A percentile compares a stretch with the other conserved stretches of the same genome.
phyloP scores from a whole-genome alignment of 2,797 vertebrate species.

The Notoglanidium macrostoma region DNA sequence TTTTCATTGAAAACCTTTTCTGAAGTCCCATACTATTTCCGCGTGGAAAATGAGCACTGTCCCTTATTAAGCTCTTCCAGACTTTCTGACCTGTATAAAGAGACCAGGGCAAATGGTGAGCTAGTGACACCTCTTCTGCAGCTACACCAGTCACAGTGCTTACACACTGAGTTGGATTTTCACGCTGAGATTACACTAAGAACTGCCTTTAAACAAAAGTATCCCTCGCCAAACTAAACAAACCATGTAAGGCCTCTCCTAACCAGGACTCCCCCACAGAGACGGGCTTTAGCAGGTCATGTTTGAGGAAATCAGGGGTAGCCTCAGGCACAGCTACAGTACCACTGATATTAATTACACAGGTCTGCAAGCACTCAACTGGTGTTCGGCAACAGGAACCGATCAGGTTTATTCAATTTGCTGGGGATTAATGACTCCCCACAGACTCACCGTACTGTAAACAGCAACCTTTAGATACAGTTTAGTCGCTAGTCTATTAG shows the following conservation, averaged over 20 bases:
- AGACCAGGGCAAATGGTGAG: neutral
- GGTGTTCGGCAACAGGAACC: neutral
- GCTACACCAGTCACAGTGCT: neutral
- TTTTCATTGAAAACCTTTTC: neutral
- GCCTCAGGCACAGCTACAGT: constrained; percentile 63
- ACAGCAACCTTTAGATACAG: neutral
- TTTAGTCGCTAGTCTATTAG: neutral
- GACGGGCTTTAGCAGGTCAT: constrained; percentile 23
- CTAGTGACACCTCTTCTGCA: neutral
- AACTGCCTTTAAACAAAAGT: constrained; percentile 64
- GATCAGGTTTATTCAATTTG: neutral
- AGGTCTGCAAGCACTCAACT: neutral
- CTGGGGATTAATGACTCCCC: neutral
- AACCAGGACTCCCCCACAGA: constrained; percentile 45
- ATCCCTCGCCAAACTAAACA: constrained; percentile 65
- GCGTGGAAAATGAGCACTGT: neutral
- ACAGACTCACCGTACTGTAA: neutral
- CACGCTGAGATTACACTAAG: constrained; percentile 75
- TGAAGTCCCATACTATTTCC: neutral
- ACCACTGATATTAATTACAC: constrained; percentile 39
- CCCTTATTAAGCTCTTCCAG: neutral
- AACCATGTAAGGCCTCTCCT: constrained; percentile 49
- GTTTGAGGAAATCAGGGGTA: constrained; percentile 62
- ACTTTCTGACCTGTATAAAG: neutral
- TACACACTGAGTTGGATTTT: neutral